Evolutionary conservation across 2,797 vertebrate genomes (phyloP), one percentile per base, ranked within the genome.

Genomic region (Ceyx erithaca): DNA sequence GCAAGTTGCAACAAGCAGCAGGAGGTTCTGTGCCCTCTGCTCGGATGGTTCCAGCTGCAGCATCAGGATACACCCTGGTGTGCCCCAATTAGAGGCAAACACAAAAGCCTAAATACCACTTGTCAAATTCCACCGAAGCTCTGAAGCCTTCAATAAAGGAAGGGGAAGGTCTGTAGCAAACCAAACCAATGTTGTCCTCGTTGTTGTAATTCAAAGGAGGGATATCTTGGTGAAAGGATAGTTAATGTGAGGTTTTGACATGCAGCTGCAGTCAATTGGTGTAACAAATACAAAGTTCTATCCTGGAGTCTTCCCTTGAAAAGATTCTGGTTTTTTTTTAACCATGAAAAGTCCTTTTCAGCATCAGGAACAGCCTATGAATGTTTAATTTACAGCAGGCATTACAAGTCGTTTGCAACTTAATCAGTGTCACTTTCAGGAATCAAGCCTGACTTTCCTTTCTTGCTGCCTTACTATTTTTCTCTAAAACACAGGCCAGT

Each of bases 71-170:
- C 80, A 71, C 69, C 77, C 86, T 10, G 61, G 61, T 54, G 61
- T 0, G 2, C 62, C 52, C 77, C 62, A 90, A 87, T 87, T 91
- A 83, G 80, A 75, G 49, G 58, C 69, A 48, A 80, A 54, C 49
- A 78, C 85, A 91, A 81, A 94, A 92, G 83, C 85, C 59, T 76
- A 62, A 91, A 88, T 87, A 46, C 73, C 55, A 26, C 82, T 48
- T 86, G 87, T 86, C 90, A 86, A 92, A 91, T 93, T 93, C 94
- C 92, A 91, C 93, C 30, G 83, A 90, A 46, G 11, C 33, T 75
- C 86, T 81, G 87, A 91, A 92, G 85, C 85, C 48, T 84, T 88
- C 37, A 76, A 10, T 76, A 67, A 69, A 57, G 30, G 51, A n/a
- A 40, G 66, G 40, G 77, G 26, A 69, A 63, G 18, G 58, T 83